Base-by-base conservation (phyloP, 2,113 vertebrate genomes). In the Perca flavescens region DNA sequence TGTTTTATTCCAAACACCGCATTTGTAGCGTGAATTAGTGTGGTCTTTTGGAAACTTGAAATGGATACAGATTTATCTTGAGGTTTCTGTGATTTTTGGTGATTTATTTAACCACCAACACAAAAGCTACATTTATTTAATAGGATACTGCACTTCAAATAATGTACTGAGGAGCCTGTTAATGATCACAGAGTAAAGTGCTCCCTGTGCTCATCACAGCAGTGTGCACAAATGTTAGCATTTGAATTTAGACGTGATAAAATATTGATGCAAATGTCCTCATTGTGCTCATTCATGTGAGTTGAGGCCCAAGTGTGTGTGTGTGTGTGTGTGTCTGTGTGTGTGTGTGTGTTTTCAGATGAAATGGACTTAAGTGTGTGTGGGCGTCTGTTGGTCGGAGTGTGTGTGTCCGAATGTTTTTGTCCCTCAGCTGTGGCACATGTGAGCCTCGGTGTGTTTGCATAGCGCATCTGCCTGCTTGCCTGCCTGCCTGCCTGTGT, bases 251-350 rank as follows among this genome's bases (percentile, higher is more conserved):
- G 61, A 61, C 28, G 2, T n/a, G 58, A 61, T 90, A 0, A 91
- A 91, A 88, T 86, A 89, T 92, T 81, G 75, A 90, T 81, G 85
- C 19, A 86, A 80, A 89, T 75, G 70, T 74, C 62, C 72, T 86
- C 43, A 0, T 1, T 79, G 85, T 82, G 85, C 62, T 69, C 60
- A 61, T 28, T 77, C 64, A 66, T 74, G 78, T 72, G 80, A 75
- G 63, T 36, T 8, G 54, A 75, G 79, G 46, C 14, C 28, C 12
- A 28, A 66, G 47, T 65, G 73, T 79, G 64, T 72, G 54, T 78
- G 36, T 74, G 65, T 56, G 21, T 25, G 12, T 61, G 66, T 68
- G 74, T 36, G n/a, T n/a, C n/a, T n/a, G 78, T 74, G 25, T 25
- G 0, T 28, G 6, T 36, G n/a, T 64, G 76, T 50, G 74, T 25